Conservation (phyloP, 2,797 vertebrate species). For the Hemibagrus guttatus region DNA sequence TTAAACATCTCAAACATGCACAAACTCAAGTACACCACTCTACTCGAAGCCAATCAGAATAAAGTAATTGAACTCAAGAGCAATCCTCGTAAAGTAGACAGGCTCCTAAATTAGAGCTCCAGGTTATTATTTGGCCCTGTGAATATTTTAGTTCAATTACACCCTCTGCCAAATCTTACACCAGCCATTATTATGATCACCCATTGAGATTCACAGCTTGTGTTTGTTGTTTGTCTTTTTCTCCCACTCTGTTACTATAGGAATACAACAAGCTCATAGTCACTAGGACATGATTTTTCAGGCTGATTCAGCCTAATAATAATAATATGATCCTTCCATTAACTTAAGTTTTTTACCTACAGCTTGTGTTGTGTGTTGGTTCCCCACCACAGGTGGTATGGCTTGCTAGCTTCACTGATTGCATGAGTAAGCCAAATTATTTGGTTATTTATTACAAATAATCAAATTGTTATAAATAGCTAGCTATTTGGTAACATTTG, state of each 20-base stretch:
- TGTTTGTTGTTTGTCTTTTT: slow-evolving; percentile 15
- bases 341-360: not conserved
- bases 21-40: slow-evolving; percentile 40
- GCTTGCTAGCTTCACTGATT: not conserved
- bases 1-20: slow-evolving; percentile 30
- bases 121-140: slow-evolving; percentile 51
- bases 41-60: slow-evolving; percentile 45
- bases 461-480: not conserved
- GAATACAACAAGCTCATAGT: not conserved
- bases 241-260: slow-evolving; percentile 2
- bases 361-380: no score
- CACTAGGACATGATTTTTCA: not conserved
- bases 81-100: slow-evolving; percentile 52
- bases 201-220: slow-evolving; percentile 10
- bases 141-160: slow-evolving; percentile 56
- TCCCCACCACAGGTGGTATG: no score
- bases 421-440: not conserved
- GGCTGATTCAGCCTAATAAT: not conserved
- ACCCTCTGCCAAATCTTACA: slow-evolving; percentile 48
- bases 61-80: slow-evolving; percentile 53
- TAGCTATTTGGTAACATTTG: not conserved
- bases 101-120: slow-evolving; percentile 52
- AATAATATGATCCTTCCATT: not conserved
- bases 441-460: not conserved
- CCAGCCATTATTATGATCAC: slow-evolving; percentile 38